A percentile compares a stretch with the other conserved stretches of the same genome.
phyloP scores from a whole-genome alignment of 2,888 invertebrate genomes.

The Calliopum simillimum region DNA sequence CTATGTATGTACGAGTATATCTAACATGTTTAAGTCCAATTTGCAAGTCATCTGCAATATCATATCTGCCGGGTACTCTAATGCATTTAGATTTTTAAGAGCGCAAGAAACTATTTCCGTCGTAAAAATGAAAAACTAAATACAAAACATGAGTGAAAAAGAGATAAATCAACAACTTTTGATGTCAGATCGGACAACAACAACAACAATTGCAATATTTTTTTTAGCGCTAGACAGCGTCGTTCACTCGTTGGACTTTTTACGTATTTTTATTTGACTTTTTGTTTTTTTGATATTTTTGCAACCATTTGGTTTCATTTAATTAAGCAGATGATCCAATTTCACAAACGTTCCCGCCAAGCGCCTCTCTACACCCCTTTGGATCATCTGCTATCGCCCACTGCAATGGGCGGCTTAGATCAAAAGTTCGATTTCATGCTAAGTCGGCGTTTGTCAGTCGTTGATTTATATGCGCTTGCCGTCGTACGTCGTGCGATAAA shows the following conservation, averaged over 20 bases:
- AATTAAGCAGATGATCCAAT: conserved; percentile 47
- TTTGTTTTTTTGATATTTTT: conserved; percentile 8
- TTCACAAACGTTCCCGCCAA: conserved; percentile 39
- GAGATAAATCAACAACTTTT: conserved; percentile 3
- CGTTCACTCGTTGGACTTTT: neutral
- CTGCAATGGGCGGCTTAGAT: conserved; percentile 56
- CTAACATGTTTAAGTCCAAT: no score
- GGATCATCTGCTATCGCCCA: conserved; percentile 21
- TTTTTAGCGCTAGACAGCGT: conserved; percentile 10
- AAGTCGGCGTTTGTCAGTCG: conserved; percentile 61
- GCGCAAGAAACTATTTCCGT: no score
- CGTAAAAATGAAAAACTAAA: no score
- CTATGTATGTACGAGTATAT: no score
- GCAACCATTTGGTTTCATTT: conserved; percentile 63
- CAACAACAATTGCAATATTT: conserved; percentile 7
- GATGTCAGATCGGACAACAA: neutral
- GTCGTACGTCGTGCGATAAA: conserved; percentile 36
- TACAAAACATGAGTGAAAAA: no score
- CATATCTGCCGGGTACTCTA: no score
- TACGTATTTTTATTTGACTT: neutral
- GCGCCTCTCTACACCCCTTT: conserved; percentile 13
- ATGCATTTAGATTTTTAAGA: no score
- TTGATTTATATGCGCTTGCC: conserved; percentile 41
- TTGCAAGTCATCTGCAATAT: no score
- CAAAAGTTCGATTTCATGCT: conserved; percentile 64